Conservation (phyloP, 2,113 vertebrate genomes). For the Muscicapa adusta region DNA sequence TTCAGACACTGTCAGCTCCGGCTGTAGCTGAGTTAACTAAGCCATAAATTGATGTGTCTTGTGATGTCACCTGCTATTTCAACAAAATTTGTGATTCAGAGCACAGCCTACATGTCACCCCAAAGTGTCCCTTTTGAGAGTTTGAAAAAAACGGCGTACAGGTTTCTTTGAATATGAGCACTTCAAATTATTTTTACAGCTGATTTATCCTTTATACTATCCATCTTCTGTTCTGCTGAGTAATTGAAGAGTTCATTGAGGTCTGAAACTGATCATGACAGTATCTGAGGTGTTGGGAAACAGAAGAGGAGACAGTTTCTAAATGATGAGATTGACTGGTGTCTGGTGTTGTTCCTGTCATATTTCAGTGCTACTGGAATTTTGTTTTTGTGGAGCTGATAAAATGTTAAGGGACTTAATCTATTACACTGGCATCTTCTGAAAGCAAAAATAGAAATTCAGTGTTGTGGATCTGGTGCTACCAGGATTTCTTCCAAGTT, state of each 20-base stretch:
- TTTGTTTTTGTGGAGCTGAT: neutral
- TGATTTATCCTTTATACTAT: neutral
- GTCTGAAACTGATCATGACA: neutral
- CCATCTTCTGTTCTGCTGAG: neutral
- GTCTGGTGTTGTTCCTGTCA: neutral
- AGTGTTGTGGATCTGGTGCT: neutral
- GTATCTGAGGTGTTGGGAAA: neutral
- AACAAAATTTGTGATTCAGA: neutral
- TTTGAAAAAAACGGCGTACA: neutral
- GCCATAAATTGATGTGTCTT: neutral
- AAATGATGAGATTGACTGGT: neutral
- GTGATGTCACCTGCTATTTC: neutral
- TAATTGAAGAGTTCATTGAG: neutral
- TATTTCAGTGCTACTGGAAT: neutral
- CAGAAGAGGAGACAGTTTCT: neutral
- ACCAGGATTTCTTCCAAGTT: conserved; percentile 18
- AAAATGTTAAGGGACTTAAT: neutral
- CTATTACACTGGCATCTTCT: neutral
- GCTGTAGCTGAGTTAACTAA: neutral
- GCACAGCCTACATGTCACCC: neutral
- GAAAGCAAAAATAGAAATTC: conserved; percentile 26
- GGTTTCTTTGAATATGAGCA: neutral
- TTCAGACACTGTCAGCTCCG: neutral
- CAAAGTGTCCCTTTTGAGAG: neutral
- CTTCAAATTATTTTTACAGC: neutral